These are phyloP conservation scores for Ochropleura leucogaster DNA, from an alignment of 2,888 invertebrate genomes.

Conservation along the genomic window DNA sequence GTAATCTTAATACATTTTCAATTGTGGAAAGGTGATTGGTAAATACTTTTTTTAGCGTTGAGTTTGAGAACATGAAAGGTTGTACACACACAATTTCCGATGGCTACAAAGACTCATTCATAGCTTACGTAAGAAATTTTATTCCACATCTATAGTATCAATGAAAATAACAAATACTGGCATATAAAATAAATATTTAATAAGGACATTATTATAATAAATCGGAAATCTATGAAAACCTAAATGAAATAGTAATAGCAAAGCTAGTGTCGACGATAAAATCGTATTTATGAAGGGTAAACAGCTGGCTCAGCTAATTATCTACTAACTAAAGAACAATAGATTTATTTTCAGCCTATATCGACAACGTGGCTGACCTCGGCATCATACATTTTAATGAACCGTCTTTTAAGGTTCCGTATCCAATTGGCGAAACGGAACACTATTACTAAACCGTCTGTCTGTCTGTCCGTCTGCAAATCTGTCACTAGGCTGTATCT, in stretches of 20 bases:
- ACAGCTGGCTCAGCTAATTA: slow-evolving; percentile 70
- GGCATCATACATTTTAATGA: slow-evolving; percentile 36
- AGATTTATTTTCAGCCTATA: slow-evolving; percentile 66
- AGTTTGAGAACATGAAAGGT: no score
- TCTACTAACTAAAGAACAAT: slow-evolving; percentile 66
- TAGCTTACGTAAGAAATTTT: not conserved
- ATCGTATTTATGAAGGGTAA: slow-evolving; percentile 63
- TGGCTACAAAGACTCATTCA: not conserved
- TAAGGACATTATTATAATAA: slow-evolving; percentile 16
- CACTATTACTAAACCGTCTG: no score
- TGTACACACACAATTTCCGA: not conserved
- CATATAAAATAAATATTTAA: slow-evolving; percentile 23
- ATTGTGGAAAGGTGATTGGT: not conserved
- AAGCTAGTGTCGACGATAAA: slow-evolving; percentile 50
- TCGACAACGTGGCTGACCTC: slow-evolving; percentile 53
- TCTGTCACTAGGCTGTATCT: no score
- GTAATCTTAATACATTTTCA: not conserved
- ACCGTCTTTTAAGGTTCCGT: slow-evolving; percentile 11
- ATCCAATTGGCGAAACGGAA: no score
- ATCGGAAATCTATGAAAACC: slow-evolving; percentile 29
- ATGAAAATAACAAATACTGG: slow-evolving; percentile 12
- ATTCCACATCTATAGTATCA: slow-evolving; percentile 5
- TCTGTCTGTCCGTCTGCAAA: no score
- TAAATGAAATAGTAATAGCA: slow-evolving; percentile 40
- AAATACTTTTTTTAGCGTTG: not conserved